Percentiles rank a stretch among this genome's conserved stretches.
These are phyloP conservation scores for Pyrocephalus nanus DNA, from an alignment of 2,797 vertebrate genomes.

Conservation along the genomic window DNA sequence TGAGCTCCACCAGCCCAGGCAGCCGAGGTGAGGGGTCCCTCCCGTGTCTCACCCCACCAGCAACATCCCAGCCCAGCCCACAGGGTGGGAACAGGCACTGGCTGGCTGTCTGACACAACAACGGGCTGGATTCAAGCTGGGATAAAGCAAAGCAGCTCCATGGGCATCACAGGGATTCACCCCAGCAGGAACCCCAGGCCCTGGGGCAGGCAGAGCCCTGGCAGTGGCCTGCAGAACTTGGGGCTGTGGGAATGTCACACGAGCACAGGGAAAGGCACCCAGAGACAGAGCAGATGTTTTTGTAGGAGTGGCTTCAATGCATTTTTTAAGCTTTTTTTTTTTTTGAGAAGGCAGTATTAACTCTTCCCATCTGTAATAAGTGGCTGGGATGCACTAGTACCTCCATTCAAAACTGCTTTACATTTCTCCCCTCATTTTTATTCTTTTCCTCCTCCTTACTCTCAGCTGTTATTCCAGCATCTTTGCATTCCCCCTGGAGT, in stretches of 20 bases:
- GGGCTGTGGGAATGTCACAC: not conserved
- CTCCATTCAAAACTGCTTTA: not conserved
- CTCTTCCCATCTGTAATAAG: not conserved
- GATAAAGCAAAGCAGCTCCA: not conserved
- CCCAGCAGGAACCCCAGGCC: not conserved
- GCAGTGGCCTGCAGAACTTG: not conserved
- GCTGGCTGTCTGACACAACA: not conserved
- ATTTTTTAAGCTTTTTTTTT: not conserved
- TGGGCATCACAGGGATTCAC: not conserved
- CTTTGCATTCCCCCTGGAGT: constrained; percentile 57
- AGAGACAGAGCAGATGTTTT: not conserved
- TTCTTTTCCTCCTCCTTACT: constrained; percentile 32
- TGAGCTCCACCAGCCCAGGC: not conserved
- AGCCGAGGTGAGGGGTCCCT: not conserved
- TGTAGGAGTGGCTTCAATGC: not conserved
- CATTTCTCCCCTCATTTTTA: constrained; percentile 28
- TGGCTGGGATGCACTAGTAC: not conserved
- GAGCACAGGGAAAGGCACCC: not conserved
- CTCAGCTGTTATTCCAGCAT: constrained; percentile 64
- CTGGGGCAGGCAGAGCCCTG: not conserved
- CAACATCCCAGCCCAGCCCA: not conserved
- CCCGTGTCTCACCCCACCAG: not conserved
- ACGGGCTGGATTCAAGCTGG: not conserved
- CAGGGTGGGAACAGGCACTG: not conserved
- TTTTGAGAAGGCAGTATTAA: not conserved